Conservation (phyloP, 2,113 vertebrate species). For the Myrmophylax atrothorax region DNA sequence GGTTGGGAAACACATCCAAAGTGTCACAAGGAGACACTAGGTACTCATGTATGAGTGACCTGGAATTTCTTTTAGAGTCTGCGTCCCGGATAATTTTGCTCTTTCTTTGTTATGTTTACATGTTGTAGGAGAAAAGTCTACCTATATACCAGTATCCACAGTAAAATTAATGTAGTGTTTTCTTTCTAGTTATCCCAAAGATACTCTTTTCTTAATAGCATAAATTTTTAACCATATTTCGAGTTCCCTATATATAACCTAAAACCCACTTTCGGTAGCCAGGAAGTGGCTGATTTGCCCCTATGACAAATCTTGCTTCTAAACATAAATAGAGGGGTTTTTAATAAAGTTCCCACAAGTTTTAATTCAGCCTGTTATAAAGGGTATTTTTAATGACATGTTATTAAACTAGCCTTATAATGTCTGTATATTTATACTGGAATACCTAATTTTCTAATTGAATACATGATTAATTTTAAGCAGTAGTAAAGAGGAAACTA, state of each 20-base stretch:
- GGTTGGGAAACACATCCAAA: background rate
- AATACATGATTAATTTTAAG: background rate
- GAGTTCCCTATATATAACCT: background rate
- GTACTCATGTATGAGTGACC: background rate
- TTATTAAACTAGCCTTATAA: background rate
- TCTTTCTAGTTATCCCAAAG: background rate
- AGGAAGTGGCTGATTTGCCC: background rate
- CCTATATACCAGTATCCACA: background rate
- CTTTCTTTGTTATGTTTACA: background rate
- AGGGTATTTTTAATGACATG: background rate
- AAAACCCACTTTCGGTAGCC: background rate
- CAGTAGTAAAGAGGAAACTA: background rate
- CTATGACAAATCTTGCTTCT: background rate
- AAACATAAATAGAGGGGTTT: accelerated
- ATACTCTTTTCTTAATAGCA: background rate
- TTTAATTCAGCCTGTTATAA: background rate
- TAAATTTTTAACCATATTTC: background rate
- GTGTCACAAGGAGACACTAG: background rate
- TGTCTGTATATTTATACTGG: background rate
- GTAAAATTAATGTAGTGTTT: background rate
- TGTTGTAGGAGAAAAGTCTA: background rate
- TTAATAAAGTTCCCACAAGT: background rate
- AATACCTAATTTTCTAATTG: background rate
- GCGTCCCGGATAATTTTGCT: background rate
- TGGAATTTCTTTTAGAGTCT: background rate